Conservation (phyloP, 2,888 invertebrate genomes). For the Lithodes maja region DNA sequence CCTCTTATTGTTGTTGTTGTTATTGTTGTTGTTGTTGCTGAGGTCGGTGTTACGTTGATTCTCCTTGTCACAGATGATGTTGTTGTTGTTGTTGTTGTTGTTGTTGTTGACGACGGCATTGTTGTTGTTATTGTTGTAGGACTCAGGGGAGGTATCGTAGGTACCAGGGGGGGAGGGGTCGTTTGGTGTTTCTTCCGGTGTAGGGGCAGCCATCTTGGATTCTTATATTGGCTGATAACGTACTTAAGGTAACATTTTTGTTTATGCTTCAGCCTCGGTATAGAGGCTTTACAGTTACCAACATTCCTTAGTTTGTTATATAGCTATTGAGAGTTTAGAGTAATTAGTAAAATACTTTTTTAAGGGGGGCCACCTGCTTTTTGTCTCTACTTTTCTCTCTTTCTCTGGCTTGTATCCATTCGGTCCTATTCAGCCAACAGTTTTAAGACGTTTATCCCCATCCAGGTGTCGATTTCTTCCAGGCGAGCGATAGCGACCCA, state of each 20-base stretch:
- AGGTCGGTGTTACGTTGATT: background rate
- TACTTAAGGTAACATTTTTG: background rate
- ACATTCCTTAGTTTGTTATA: too few species aligned
- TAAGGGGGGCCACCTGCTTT: too few species aligned
- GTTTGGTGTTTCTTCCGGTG: background rate
- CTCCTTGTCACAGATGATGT: background rate
- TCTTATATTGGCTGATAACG: background rate
- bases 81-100: constrained; percentile 26
- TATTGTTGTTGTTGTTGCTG: constrained; percentile 3
- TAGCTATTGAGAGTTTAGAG: too few species aligned
- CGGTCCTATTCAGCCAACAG: too few species aligned
- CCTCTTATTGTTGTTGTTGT: background rate
- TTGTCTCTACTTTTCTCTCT: too few species aligned
- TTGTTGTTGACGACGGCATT: background rate
- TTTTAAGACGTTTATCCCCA: too few species aligned
- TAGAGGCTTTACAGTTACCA: too few species aligned
- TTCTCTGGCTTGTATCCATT: too few species aligned
- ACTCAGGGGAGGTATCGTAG: background rate
- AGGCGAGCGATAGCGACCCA: too few species aligned
- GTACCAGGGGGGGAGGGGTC: background rate
- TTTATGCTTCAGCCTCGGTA: too few species aligned
- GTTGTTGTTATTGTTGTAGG: constrained; percentile 17
- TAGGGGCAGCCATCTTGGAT: background rate
- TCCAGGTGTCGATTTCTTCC: too few species aligned
- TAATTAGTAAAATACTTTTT: too few species aligned